These are phyloP conservation scores for Meliscaeva auricollis DNA, from an alignment of 2,888 invertebrate species.

Conservation along the genomic window DNA sequence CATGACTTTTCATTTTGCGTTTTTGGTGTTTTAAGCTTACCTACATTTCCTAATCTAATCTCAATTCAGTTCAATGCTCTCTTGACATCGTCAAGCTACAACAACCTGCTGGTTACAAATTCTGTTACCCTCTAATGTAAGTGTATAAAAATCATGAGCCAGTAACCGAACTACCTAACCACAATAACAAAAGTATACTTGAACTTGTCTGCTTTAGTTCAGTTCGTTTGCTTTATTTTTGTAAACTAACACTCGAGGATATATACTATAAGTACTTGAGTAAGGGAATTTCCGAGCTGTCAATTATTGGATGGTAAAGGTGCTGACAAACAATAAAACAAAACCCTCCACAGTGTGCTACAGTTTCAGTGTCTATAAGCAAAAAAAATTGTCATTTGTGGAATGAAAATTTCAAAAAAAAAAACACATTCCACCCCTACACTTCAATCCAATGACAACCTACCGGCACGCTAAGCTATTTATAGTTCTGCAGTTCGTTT, in stretches of 20 bases:
- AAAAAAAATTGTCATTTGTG: too few relatives aligned
- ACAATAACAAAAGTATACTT: background rate
- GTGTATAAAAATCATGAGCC: background rate
- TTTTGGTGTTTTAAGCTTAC: too few relatives aligned
- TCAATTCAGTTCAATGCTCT: too few relatives aligned
- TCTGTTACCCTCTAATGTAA: too few relatives aligned
- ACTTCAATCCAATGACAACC: background rate
- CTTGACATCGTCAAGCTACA: too few relatives aligned
- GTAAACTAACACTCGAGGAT: conserved; percentile 9
- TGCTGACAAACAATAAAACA: background rate
- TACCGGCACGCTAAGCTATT: conserved; percentile 33
- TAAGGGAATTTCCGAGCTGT: background rate
- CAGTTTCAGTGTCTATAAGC: too few relatives aligned
- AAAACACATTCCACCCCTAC: background rate
- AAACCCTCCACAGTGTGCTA: too few relatives aligned
- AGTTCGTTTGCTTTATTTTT: conserved; percentile 7
- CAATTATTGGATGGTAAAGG: conserved; percentile 20
- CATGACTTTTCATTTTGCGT: too few relatives aligned
- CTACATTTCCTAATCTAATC: too few relatives aligned
- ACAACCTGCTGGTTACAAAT: too few relatives aligned
- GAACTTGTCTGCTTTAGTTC: conserved; percentile 27
- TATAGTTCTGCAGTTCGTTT: conserved; percentile 61
- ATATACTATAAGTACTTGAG: background rate
- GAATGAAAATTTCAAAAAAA: background rate
- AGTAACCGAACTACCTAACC: background rate